These are phyloP conservation scores for Psittacula echo DNA, from an alignment of 2,797 vertebrate species.

Conservation along the genomic window DNA sequence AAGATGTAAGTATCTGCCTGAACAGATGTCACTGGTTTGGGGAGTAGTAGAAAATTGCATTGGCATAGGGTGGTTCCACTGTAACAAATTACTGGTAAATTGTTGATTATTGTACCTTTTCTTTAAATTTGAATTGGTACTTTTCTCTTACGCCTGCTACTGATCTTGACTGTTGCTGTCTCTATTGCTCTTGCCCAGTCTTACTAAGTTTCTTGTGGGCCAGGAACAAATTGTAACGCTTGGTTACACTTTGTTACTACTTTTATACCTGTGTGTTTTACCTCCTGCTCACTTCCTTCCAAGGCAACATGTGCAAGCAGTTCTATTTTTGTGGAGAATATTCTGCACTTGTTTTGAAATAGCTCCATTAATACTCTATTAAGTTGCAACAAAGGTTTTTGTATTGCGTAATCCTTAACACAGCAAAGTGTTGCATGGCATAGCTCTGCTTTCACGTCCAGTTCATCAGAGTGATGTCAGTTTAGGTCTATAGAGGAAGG, in stretches of 20 bases:
- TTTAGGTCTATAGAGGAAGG: background rate
- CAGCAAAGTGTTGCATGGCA: background rate
- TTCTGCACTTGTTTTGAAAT: background rate
- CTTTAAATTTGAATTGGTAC: background rate
- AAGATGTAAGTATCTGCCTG: background rate
- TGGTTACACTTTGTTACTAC: background rate
- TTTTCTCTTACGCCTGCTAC: background rate
- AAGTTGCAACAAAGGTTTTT: background rate
- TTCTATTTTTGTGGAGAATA: background rate
- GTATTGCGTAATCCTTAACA: background rate
- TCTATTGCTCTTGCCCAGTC: background rate
- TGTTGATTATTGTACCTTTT: background rate
- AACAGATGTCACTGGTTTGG: background rate
- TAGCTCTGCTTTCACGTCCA: background rate
- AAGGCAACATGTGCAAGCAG: background rate
- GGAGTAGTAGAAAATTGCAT: background rate
- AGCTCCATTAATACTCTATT: background rate
- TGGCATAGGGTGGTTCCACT: background rate
- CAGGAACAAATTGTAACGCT: background rate
- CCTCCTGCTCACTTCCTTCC: background rate
- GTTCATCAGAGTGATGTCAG: background rate
- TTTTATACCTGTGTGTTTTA: background rate
- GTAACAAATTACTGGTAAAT: background rate
- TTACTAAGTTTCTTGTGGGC: background rate
- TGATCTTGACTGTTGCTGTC: background rate